Evolutionary conservation across 2,888 invertebrate species (phyloP), one percentile per base, ranked within the genome.

Genomic region (Plemyria rubiginata): DNA sequence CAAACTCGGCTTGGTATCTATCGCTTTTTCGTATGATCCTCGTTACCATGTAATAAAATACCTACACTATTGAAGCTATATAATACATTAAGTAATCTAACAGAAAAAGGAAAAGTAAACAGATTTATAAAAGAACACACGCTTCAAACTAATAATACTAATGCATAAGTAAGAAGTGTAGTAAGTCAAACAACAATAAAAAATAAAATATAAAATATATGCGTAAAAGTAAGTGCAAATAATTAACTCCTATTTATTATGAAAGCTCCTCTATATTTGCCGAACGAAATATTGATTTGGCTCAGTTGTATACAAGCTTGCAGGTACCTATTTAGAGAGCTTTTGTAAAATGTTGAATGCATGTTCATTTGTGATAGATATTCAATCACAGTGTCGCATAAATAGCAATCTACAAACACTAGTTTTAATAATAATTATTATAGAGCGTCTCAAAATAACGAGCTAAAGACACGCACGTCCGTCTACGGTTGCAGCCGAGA

Each of bases 401-500:
- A 63, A 66, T 59, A 66, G 58, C 63, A 66, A 63, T 66, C 60
- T 55, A 59, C 58, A 55, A 60, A 60, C 56, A 54, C 53, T 57
- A 49, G 48, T 49, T 50, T 57, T 57, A 57, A 60, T 60, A 53
- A 60, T 56, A 59, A 56, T 60, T 54, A 60, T 65, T 54, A 60
- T 54, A 54, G 50, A 55, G 43, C 49, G 56, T 57, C 57, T 58
- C 54, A 70, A 66, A 76, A 76, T 79, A 82, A 84, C 78, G 77
- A 77, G 71, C 69, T 79, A 80, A 78, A 73, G 78, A 82, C 78
- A 82, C 79, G 77, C 81, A 85, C 82, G 82, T 81, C 78, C 77
- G 67, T 76, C 77, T 70, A 62, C 76, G 62, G 67, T 70, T 66
- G 73, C 77, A 74, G 72, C 71, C 74, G 70, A 78, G 74, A 76